Evolutionary conservation across 2,888 invertebrate genomes (phyloP), one percentile per base, ranked within the genome.

Genomic region (Chironomus riparius): DNA sequence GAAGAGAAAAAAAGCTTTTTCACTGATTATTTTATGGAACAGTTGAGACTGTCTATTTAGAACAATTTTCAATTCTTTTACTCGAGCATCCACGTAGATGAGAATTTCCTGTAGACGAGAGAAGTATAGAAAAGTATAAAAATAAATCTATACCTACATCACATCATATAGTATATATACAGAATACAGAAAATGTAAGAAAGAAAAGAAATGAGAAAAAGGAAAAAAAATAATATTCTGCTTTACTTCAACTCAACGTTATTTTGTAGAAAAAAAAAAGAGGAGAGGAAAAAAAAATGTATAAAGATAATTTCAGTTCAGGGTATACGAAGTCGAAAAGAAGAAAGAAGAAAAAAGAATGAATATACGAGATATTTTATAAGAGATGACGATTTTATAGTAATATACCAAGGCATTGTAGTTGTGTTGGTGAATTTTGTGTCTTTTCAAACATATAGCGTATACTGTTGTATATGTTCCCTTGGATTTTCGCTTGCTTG

Each of bases 401-500:
- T 74, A 68, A 68, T 68, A 68, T 74, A 22, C 47, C 47, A 22
- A 48, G 24, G 21, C 62, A n/a, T 22, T 74, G 47, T 68, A 48
- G 22, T 68, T 12, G 74, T 74, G 15, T 74, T 74, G 48, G 74
- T 74, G 6, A 65, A 13, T 65, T 24, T 50, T 56, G 56, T 72
- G 61, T 72, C 72, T 61, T 61, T 72, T 56, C 56, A 56, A 56
- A 56, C 72, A 62, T 72, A 72, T 72, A 72, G 62, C 62, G 38
- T 50, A 56, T 73, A 47, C 61, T 38, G 72, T 22, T 68, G 74
- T 74, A 48, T 74, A 48, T 68, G 74, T 74, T 74, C 74, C 74
- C 74, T 74, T 74, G 74, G 68, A 74, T 74, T 74, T 74, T 74
- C 74, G 74, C 74, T 74, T 74, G 74, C 74, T 74, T 74, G 74